Percentiles rank a stretch among this genome's conserved stretches.
phyloP scores from a whole-genome alignment of 2,113 vertebrate genomes.

The Callipepla squamata region DNA sequence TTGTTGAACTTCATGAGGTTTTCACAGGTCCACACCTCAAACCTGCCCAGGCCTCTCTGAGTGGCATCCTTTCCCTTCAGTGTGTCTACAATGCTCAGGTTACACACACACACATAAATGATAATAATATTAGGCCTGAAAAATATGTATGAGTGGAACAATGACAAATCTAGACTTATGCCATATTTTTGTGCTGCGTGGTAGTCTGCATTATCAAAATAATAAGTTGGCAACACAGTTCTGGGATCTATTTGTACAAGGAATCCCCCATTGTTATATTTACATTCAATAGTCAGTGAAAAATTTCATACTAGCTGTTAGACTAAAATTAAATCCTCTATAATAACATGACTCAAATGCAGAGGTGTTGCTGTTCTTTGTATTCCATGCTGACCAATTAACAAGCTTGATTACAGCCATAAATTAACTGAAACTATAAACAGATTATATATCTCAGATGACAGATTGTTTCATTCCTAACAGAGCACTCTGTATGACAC shows the following conservation, averaged over 20 bases:
- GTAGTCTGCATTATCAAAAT: background rate
- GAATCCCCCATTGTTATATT: background rate
- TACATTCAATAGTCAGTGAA: background rate
- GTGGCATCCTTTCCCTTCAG: background rate
- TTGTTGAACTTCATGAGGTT: background rate
- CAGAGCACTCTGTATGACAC: background rate
- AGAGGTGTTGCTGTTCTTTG: background rate
- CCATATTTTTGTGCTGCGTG: background rate
- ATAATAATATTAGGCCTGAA: background rate
- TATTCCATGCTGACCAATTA: conserved; percentile 20
- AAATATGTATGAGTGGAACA: background rate
- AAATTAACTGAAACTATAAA: conserved; percentile 45
- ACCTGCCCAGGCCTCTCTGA: background rate
- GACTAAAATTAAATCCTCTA: background rate
- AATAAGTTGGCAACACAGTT: background rate
- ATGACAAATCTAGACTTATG: background rate
- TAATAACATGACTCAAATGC: background rate
- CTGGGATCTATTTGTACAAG: background rate
- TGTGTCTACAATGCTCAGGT: background rate
- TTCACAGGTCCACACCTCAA: background rate
- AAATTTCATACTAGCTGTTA: background rate
- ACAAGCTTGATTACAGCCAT: conserved; percentile 8
- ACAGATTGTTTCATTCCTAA: background rate
- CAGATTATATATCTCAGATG: background rate
- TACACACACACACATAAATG: background rate